Base-by-base conservation (phyloP, 2,113 vertebrate species). In the Tringa solitaria region DNA sequence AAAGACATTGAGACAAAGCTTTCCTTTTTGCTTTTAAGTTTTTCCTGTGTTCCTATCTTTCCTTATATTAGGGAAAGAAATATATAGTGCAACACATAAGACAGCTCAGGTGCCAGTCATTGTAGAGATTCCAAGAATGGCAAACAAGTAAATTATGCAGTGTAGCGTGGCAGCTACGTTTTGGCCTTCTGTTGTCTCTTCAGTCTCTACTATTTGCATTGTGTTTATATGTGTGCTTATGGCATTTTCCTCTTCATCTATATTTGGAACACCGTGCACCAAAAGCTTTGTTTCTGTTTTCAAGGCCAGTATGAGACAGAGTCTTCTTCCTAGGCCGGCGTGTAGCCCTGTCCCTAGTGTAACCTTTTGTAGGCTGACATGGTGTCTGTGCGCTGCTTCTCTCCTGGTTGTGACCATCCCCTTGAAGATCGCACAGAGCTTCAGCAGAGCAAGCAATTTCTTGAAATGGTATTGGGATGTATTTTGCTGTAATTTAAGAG, bases 321-420 rank as follows among this genome's bases (percentile, higher is more conserved):
- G 0, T 33, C 28, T 19, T 72, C 37, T 45, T 24, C 45, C n/a
- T 23, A 46, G 23, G n/a, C 57, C 20, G 46, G 18, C 0, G 0
- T 20, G 2, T n/a, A 75, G 56, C 51, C 37, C 50, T 63, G 16
- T 59, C 14, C 46, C 22, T 63, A 4, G 8, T 9, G 33, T 45
- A 77, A 12, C 20, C 8, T 95, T 59, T 28, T 53, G 54, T 33
- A 77, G 41, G 8, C 33, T 63, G 51, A 35, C 0, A 0, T 9
- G 15, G n/a, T 61, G 28, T n/a, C 43, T 59, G 3, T 65, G 18
- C 9, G 60, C 14, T 32, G 0, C 20, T 28, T 23, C 43, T 56
- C 27, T 65, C 27, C 24, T 63, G 16, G 8, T 15, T 70, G 60
- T 74, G 56, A 50, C 24, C 16, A 6, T 60, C 7, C 23, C n/a